Conservation (phyloP, 2,888 invertebrate species). For the Gastrophysa polygoni region DNA sequence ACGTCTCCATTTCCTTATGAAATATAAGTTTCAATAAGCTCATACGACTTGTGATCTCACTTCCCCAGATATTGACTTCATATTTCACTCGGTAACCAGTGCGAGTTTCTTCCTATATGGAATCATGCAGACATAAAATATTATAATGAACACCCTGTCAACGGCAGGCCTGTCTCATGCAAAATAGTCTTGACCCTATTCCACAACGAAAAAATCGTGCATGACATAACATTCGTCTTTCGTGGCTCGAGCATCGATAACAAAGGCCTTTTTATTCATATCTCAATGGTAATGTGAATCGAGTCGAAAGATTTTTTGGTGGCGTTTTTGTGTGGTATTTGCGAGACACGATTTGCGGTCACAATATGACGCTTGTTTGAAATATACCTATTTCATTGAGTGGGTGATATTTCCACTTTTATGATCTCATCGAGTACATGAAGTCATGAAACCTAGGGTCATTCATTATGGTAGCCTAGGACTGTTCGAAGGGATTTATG, state of each 20-base stretch:
- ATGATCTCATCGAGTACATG: too few relatives aligned
- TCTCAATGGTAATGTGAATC: neutral
- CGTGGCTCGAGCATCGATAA: neutral
- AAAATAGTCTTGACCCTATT: constrained; percentile 1
- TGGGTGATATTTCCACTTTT: too few relatives aligned
- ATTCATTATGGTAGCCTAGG: too few relatives aligned
- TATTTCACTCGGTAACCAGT: neutral
- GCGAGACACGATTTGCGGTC: neutral
- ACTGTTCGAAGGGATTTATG: too few relatives aligned
- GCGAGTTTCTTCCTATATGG: neutral
- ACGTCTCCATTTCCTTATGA: neutral
- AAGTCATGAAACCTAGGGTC: too few relatives aligned
- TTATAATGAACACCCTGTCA: constrained; percentile 12
- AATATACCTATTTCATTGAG: too few relatives aligned
- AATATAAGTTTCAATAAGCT: neutral
- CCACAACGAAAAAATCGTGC: neutral
- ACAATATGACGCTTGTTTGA: too few relatives aligned
- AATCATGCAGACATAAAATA: neutral
- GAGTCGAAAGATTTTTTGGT: neutral
- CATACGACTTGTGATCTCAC: neutral
- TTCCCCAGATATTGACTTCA: neutral
- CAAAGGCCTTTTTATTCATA: neutral
- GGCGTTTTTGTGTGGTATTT: neutral
- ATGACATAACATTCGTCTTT: neutral
- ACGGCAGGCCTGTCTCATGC: neutral